A percentile compares a stretch with the other conserved stretches of the same genome.
phyloP scores from a whole-genome alignment of 2,888 invertebrate species.

The Aporophyla lueneburgensis region DNA sequence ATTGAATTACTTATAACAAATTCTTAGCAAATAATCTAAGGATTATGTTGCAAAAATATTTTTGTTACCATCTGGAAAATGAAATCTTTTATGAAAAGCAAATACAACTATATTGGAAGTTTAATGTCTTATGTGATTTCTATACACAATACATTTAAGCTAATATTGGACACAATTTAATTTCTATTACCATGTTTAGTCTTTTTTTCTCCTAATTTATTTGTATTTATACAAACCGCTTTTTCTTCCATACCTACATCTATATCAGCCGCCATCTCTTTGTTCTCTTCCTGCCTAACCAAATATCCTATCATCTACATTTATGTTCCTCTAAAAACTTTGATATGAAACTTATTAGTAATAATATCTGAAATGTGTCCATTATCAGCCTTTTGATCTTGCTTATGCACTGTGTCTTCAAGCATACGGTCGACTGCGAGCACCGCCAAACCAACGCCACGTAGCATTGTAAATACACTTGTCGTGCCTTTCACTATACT shows the following conservation, averaged over 20 bases:
- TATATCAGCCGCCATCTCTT: background rate
- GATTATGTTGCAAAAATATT: too few relatives aligned
- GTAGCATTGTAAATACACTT: constrained; percentile 86
- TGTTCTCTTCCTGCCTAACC: background rate
- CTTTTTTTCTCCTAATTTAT: background rate
- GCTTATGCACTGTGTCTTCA: constrained; percentile 49
- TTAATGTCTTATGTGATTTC: background rate
- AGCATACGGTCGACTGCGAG: constrained; percentile 70
- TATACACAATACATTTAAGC: background rate
- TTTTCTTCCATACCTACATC: background rate
- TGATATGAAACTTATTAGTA: too few relatives aligned
- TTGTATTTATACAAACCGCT: rapidly evolving
- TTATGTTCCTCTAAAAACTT: background rate
- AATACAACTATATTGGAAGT: background rate
- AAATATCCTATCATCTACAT: background rate
- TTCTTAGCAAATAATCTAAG: background rate
- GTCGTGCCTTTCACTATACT: constrained; percentile 64
- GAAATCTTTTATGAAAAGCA: too few relatives aligned
- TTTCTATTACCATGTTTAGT: background rate
- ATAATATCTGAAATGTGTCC: background rate
- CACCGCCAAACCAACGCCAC: constrained; percentile 85
- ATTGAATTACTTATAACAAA: background rate
- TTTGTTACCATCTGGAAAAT: background rate
- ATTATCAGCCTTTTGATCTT: constrained; percentile 1
- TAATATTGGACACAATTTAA: constrained; percentile 17